Evolutionary conservation across 2,113 vertebrate genomes (phyloP), one percentile per base, ranked within the genome.

Genomic region (Myotis davidii): DNA sequence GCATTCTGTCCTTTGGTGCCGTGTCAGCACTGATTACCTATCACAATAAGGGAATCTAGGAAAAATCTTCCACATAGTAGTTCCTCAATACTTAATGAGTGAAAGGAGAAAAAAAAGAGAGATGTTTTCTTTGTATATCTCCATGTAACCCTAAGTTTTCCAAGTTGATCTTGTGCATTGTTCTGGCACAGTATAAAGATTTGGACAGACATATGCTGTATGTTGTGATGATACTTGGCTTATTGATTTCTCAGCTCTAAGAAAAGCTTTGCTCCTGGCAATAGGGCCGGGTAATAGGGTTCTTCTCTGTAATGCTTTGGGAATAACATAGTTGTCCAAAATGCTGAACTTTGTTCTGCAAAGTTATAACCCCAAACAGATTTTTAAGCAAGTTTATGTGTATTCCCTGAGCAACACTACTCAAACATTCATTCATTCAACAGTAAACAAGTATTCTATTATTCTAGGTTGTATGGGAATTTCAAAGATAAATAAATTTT

Each of bases 301-400:
- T 72, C 54, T 76, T 91, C 45, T 45, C 48, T 88, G 65, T 76
- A 85, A 34, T 70, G 45, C 39, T 92, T 88, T 77, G 6, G 65
- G 52, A 70, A 32, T 94, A 93, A 56, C n/a, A 32, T 42, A 88
- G 21, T 50, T 81, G 32, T 90, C n/a, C 27, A 83, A 83, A 94
- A 95, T 87, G 50, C 25, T 84, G 34, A 87, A 88, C 23, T 90
- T 85, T 74, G 67, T 93, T 92, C 45, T 77, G 37, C 45, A 93
- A 95, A 85, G 27, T 72, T 91, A n/a, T 72, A 81, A 59, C 6
- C 50, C 2, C 3, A 79, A 86, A 59, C 8, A 72, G 14, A 48
- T 64, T 81, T 89, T 93, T 59, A 70, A 89, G 50, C 32, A 91
- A 74, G 27, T 86, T 90, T 56, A 48, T 76, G 18, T 54, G 21